A percentile compares a stretch with the other conserved stretches of the same genome.
Evolutionary conservation across 2,888 invertebrate species (phyloP).

Genomic region (Geophilus truncorum): DNA sequence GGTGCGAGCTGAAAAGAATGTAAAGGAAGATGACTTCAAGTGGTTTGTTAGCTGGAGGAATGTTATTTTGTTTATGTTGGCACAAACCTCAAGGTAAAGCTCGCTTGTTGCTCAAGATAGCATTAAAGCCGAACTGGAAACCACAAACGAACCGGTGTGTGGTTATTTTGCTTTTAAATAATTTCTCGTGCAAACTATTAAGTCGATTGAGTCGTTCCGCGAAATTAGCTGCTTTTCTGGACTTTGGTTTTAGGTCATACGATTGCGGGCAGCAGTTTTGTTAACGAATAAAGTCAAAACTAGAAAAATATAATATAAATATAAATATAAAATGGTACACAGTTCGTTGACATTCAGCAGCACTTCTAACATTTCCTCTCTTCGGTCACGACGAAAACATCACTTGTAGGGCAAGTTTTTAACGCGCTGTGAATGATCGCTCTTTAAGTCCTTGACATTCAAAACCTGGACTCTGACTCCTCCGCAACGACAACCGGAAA

Average conservation of each 20-base stretch:
- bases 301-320: too few relatives aligned
- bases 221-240: too few relatives aligned
- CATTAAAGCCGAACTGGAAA: not conserved
- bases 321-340: too few relatives aligned
- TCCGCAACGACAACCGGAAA: slow-evolving; percentile 1
- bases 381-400: too few relatives aligned
- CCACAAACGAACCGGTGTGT: not conserved
- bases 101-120: not conserved
- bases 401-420: not conserved
- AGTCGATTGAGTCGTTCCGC: not conserved
- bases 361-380: too few relatives aligned
- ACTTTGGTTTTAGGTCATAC: too few relatives aligned
- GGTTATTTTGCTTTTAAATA: not conserved
- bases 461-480: not conserved
- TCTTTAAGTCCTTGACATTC: not conserved
- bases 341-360: too few relatives aligned
- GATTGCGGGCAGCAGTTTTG: too few relatives aligned
- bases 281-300: too few relatives aligned
- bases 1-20: too few relatives aligned
- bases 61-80: not conserved
- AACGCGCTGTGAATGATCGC: not conserved
- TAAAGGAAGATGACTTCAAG: not conserved
- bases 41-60: not conserved
- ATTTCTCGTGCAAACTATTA: not conserved
- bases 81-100: not conserved